phyloP scores from a whole-genome alignment of 1,140 invertebrate genomes.

The Papilio polytes region DNA sequence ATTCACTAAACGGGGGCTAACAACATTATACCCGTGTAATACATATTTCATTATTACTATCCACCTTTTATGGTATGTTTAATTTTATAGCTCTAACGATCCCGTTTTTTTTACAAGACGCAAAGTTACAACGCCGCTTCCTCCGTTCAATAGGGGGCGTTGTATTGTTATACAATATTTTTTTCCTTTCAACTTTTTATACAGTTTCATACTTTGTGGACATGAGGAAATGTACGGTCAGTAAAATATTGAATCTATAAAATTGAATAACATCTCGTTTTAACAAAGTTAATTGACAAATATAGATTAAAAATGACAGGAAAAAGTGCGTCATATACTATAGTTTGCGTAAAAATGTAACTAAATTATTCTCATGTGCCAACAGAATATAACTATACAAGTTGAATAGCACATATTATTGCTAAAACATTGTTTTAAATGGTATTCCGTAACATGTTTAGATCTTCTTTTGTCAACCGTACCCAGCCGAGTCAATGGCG shows the following conservation, averaged over 20 bases:
- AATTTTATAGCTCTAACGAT: conserved; percentile 77
- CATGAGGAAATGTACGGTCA: conserved; percentile 54
- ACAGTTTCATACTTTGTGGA: conserved; percentile 51
- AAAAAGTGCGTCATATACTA: too few species aligned
- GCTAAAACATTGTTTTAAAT: too few species aligned
- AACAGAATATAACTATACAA: too few species aligned
- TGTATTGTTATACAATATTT: conserved; percentile 81
- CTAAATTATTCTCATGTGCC: too few species aligned
- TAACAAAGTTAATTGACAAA: neutral
- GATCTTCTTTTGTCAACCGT: conserved; percentile 51
- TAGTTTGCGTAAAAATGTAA: too few species aligned
- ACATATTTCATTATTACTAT: conserved; percentile 83
- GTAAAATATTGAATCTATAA: conserved; percentile 42
- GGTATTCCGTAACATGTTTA: neutral
- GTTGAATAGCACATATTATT: too few species aligned
- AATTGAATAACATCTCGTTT: neutral
- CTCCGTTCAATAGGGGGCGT: conserved; percentile 74
- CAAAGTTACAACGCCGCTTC: conserved; percentile 61
- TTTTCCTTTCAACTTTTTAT: conserved; percentile 64
- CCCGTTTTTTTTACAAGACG: conserved; percentile 67
- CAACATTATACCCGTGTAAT: conserved; percentile 83
- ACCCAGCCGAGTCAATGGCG: conserved; percentile 52
- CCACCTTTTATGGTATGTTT: conserved; percentile 77
- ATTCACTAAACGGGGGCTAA: conserved; percentile 74
- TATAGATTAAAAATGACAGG: too few species aligned